Conservation (phyloP, 2,797 vertebrate species). For the Ptychadena robeensis region DNA sequence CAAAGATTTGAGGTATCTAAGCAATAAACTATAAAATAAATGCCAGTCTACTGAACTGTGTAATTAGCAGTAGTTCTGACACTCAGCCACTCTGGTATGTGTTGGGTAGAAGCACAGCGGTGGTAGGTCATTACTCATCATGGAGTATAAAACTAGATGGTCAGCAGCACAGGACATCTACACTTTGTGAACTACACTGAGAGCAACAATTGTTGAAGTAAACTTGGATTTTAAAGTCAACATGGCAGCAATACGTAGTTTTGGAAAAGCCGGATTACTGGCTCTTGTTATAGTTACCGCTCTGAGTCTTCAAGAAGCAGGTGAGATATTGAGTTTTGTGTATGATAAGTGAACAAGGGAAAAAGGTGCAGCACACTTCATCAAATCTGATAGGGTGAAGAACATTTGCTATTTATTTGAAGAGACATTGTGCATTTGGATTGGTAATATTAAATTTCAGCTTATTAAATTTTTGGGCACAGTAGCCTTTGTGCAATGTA, state of each 20-base stretch:
- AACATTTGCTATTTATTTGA: too few relatives aligned
- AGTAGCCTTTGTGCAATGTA: too few relatives aligned
- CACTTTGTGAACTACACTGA: not conserved
- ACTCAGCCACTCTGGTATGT: constrained; percentile 20
- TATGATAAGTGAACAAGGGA: not conserved
- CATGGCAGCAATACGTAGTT: constrained; percentile 2
- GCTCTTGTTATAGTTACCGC: not conserved
- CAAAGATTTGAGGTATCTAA: not conserved
- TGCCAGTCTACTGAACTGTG: not conserved
- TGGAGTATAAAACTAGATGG: constrained; percentile 22
- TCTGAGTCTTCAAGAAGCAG: constrained; percentile 20
- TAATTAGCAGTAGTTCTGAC: not conserved
- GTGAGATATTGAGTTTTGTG: not conserved
- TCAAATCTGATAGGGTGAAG: too few relatives aligned
- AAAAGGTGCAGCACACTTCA: not conserved
- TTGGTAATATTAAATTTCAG: not conserved
- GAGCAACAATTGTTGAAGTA: not conserved
- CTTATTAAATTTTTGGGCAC: too few relatives aligned
- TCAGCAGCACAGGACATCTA: not conserved
- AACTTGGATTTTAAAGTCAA: not conserved
- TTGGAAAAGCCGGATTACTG: constrained; percentile 22
- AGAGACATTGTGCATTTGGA: not conserved
- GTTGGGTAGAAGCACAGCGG: not conserved
- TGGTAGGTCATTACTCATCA: not conserved
- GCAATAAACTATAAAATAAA: constrained; percentile 27